These are phyloP conservation scores for Drosophila truncata DNA, from an alignment of 1,140 invertebrate genomes.

Conservation along the genomic window DNA sequence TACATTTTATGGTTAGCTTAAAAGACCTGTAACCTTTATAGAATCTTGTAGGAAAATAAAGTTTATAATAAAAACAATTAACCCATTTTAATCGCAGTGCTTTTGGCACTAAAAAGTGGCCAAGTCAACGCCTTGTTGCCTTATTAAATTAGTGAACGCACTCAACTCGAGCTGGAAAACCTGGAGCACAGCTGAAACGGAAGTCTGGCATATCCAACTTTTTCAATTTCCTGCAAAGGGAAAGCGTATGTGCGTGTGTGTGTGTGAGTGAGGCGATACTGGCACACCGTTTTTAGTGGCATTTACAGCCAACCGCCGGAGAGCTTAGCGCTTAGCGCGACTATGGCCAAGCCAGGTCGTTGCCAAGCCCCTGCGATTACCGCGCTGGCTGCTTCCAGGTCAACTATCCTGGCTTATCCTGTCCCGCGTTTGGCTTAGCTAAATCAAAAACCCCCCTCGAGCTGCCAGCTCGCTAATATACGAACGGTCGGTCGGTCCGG, in stretches of 20 bases:
- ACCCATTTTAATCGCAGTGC: neutral
- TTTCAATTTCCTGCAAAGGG: slow-evolving; percentile 74
- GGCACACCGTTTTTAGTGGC: slow-evolving; percentile 51
- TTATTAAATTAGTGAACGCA: slow-evolving; percentile 80
- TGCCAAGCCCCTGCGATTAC: slow-evolving; percentile 43
- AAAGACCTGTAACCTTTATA: too few species aligned
- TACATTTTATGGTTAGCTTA: neutral
- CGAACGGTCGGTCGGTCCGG: neutral
- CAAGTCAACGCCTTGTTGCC: slow-evolving; percentile 62
- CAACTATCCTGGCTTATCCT: slow-evolving; percentile 53
- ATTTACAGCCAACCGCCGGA: slow-evolving; percentile 48
- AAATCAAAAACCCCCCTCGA: slow-evolving; percentile 41
- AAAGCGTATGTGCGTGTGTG: slow-evolving; percentile 6
- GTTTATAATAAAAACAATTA: too few species aligned
- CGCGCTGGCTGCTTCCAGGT: slow-evolving; percentile 49
- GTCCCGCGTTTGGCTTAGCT: slow-evolving; percentile 43
- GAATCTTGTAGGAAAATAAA: accelerated
- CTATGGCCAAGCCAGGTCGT: slow-evolving; percentile 24
- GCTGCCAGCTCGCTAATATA: slow-evolving; percentile 43
- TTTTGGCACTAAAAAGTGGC: slow-evolving; percentile 60
- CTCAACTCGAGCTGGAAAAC: slow-evolving; percentile 55
- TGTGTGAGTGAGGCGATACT: slow-evolving; percentile 28
- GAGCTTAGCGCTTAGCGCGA: slow-evolving; percentile 27
- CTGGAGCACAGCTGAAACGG: slow-evolving; percentile 65
- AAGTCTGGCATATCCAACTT: slow-evolving; percentile 75